phyloP scores from a whole-genome alignment of 2,113 vertebrate species.

The Vulpes vulpes region DNA sequence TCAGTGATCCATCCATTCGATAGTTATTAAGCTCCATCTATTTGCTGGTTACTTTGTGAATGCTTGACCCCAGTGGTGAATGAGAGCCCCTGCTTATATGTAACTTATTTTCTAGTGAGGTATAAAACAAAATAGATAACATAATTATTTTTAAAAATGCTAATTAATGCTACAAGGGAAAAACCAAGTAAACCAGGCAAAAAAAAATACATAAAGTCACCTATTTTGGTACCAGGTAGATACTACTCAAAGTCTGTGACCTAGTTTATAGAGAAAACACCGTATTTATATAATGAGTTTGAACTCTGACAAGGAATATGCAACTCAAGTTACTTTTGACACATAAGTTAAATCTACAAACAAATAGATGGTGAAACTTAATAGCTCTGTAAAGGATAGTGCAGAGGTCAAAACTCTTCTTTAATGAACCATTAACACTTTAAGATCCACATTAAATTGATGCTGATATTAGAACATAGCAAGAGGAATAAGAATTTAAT shows the following conservation, averaged over 20 bases:
- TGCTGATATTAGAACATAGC: constrained; percentile 14
- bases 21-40: not conserved
- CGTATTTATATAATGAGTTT: constrained; percentile 56
- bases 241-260: constrained; percentile 42
- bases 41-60: not conserved
- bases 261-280: constrained; percentile 59
- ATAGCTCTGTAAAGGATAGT: constrained; percentile 31
- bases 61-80: not conserved
- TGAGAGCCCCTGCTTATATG: not conserved
- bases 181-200: constrained; percentile 5
- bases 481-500: constrained; percentile 28
- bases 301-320: constrained; percentile 57
- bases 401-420: constrained; percentile 27
- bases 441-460: constrained; percentile 14
- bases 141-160: not conserved
- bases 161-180: constrained; percentile 2
- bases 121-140: not conserved
- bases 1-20: not conserved
- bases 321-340: constrained; percentile 53
- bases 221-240: not conserved
- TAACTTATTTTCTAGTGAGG: not conserved
- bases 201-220: not conserved
- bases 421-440: constrained; percentile 54
- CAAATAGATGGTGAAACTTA: constrained; percentile 31
- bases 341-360: constrained; percentile 68